Evolutionary conservation across 1,140 invertebrate genomes (phyloP).

Genomic region (Neotoxoptera formosana): DNA sequence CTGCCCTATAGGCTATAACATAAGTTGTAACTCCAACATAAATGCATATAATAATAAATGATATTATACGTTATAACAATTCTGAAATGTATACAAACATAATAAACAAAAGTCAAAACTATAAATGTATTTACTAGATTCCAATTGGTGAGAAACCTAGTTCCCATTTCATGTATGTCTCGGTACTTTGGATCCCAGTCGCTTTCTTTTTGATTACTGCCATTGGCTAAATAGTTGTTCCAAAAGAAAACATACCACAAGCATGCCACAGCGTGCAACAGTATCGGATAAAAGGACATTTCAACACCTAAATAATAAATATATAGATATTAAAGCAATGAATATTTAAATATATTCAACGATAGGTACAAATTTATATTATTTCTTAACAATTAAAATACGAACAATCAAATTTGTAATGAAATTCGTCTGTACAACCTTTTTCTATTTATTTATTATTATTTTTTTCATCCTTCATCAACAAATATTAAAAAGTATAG

Average conservation of each 20-base stretch:
- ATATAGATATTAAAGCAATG: neutral
- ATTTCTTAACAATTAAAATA: neutral
- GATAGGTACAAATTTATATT: neutral
- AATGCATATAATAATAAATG: neutral
- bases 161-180: conserved; percentile 24
- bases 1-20: too few species aligned
- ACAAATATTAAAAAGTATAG: neutral
- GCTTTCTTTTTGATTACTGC: neutral
- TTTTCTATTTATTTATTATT: neutral
- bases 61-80: neutral
- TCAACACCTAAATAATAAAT: conserved; percentile 30
- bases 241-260: conserved; percentile 49
- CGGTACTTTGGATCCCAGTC: neutral
- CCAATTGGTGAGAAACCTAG: conserved; percentile 56
- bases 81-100: neutral
- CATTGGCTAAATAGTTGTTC: neutral
- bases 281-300: conserved; percentile 15
- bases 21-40: neutral
- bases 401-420: neutral
- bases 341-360: neutral
- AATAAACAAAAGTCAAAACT: neutral
- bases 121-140: conserved; percentile 50
- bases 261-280: neutral
- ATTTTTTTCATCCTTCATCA: neutral
- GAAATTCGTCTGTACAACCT: neutral